Evolutionary conservation across 2,797 vertebrate genomes (phyloP).

Genomic region (Apodemus agrarius): DNA sequence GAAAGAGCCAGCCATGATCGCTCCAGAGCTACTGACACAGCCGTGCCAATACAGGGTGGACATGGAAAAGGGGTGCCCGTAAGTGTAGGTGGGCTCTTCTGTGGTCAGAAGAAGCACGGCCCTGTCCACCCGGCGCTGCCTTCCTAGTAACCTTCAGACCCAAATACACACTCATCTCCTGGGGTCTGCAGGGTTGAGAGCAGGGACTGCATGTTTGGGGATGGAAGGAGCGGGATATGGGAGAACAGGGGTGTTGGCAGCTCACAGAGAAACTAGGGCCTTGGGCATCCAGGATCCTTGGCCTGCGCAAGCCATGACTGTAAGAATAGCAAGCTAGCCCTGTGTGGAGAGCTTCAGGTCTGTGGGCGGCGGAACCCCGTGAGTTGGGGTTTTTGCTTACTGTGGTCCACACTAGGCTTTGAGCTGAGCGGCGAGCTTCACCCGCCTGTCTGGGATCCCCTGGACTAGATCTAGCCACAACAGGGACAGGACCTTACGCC

Average conservation of each 20-base stretch:
- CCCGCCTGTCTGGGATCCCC: not conserved
- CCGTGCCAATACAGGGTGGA: not conserved
- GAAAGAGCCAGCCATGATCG: not conserved
- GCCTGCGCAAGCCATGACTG: not conserved
- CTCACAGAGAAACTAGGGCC: not conserved
- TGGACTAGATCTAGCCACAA: not conserved
- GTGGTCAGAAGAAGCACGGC: not conserved
- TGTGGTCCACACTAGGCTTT: not conserved
- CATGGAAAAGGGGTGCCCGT: not conserved
- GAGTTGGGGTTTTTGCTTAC: not conserved
- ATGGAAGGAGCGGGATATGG: not conserved
- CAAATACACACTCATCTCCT: not conserved
- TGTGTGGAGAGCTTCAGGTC: not conserved
- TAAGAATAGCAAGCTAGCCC: slow-evolving; percentile 24
- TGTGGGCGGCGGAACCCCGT: not conserved
- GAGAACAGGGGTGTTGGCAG: not conserved
- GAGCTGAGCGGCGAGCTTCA: not conserved
- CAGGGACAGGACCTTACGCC: not conserved
- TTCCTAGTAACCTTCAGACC: not conserved
- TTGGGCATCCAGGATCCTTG: not conserved
- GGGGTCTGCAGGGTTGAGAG: not conserved
- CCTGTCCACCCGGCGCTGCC: not conserved
- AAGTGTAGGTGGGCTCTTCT: slow-evolving; percentile 6
- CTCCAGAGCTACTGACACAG: not conserved
- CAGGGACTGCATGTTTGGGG: not conserved